Evolutionary conservation across 2,113 vertebrate genomes (phyloP).

Genomic region (Apodemus speciosus): DNA sequence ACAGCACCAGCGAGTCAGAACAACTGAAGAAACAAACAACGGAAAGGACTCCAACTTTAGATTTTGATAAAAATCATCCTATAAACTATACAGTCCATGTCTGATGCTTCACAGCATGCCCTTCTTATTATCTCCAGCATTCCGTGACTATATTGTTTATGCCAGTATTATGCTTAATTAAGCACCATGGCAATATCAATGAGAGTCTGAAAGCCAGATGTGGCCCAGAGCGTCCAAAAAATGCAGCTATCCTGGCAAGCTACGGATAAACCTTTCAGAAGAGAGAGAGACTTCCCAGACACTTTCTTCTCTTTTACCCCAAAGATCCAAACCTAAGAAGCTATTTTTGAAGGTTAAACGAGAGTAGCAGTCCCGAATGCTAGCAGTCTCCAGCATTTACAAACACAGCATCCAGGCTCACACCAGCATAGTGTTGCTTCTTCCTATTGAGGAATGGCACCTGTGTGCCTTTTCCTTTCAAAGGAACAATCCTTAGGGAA

Average conservation of each 20-base stretch:
- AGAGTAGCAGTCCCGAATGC: not conserved
- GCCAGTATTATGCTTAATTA: slow-evolving; percentile 67
- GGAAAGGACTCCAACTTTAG: not conserved
- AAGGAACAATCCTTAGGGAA: not conserved
- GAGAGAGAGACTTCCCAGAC: slow-evolving; percentile 12
- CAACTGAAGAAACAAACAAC: not conserved
- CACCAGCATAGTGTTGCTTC: not conserved
- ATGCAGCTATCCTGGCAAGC: slow-evolving; percentile 52
- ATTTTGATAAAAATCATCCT: slow-evolving; percentile 20
- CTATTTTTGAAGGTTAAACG: not conserved
- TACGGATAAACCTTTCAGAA: slow-evolving; percentile 41
- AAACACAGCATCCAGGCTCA: not conserved
- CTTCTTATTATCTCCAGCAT: slow-evolving; percentile 60
- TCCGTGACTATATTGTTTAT: slow-evolving; percentile 44
- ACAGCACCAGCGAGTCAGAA: slow-evolving; percentile 32
- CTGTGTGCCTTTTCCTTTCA: not conserved
- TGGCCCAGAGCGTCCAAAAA: slow-evolving; percentile 55
- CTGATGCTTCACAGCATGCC: slow-evolving; percentile 37
- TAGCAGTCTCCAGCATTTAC: not conserved
- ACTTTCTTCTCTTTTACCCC: not conserved
- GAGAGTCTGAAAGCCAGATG: slow-evolving; percentile 58
- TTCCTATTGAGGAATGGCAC: not conserved
- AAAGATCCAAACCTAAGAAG: not conserved
- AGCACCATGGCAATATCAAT: slow-evolving; percentile 49
- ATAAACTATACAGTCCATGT: not conserved